Percentiles rank a stretch among this genome's conserved stretches.
Evolutionary conservation across 2,888 invertebrate species (phyloP).

Genomic region (Ephialtes manifestator): DNA sequence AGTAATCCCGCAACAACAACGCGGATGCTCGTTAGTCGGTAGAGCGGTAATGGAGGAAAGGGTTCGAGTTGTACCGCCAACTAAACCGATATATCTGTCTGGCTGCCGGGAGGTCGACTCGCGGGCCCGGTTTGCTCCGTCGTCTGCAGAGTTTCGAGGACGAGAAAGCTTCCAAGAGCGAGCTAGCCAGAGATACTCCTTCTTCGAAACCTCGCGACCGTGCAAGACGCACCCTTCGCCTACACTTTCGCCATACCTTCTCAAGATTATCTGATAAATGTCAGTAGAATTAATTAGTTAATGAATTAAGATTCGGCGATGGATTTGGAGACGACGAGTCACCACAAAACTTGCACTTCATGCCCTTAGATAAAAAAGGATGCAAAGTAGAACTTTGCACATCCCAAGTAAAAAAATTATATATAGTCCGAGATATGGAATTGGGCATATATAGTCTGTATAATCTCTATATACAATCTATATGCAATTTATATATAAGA

Average conservation of each 20-base stretch:
- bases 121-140: constrained; percentile 14
- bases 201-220: constrained; percentile 52
- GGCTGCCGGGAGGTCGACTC: constrained; percentile 50
- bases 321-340: constrained; percentile 40
- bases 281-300: constrained; percentile 81
- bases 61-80: constrained; percentile 78
- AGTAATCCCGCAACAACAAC: constrained; percentile 65
- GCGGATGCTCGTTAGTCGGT: constrained; percentile 77
- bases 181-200: constrained; percentile 35
- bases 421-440: no score
- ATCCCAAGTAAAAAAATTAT: no score
- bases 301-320: constrained; percentile 79
- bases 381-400: no score
- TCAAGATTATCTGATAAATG: constrained; percentile 80
- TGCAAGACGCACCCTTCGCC: constrained; percentile 34
- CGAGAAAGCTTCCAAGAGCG: constrained; percentile 57
- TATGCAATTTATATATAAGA: no score
- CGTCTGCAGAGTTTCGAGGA: constrained; percentile 76
- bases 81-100: constrained; percentile 80
- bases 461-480: no score
- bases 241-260: constrained; percentile 34
- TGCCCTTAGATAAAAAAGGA: not conserved
- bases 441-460: no score
- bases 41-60: constrained; percentile 73
- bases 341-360: constrained; percentile 33